Evolutionary conservation across 2,888 invertebrate species (phyloP).

Genomic region (Melikaiella ostensackeni): DNA sequence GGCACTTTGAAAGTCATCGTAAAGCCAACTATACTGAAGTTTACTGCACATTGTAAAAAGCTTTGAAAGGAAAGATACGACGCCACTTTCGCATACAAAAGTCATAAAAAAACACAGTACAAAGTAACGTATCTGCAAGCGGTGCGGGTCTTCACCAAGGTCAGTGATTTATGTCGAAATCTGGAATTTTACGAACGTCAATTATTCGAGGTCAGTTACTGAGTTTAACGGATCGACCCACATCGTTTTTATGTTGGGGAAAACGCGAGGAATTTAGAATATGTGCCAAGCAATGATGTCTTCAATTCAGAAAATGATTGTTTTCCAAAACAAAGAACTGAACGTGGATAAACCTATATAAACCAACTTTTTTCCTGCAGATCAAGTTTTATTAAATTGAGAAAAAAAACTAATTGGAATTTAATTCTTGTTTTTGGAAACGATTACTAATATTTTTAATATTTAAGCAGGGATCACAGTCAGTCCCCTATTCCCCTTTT

Average conservation of each 20-base stretch:
- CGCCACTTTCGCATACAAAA: slow-evolving; percentile 12
- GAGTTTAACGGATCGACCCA: slow-evolving; percentile 13
- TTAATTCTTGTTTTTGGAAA: too few relatives aligned
- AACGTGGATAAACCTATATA: background rate
- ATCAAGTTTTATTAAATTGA: background rate
- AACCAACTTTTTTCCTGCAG: background rate
- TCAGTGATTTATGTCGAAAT: slow-evolving; percentile 34
- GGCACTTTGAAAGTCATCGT: slow-evolving; percentile 20
- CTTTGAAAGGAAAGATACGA: slow-evolving; percentile 11
- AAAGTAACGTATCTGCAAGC: background rate
- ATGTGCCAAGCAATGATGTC: slow-evolving; percentile 10
- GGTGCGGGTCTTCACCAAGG: background rate
- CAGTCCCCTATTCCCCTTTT: too few relatives aligned
- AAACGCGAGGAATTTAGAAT: slow-evolving; percentile 12
- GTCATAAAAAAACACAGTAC: slow-evolving; percentile 20
- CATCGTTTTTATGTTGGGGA: background rate
- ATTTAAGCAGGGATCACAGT: too few relatives aligned
- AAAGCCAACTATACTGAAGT: slow-evolving; percentile 6
- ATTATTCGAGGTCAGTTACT: slow-evolving; percentile 21
- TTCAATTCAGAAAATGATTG: slow-evolving; percentile 6
- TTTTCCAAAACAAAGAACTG: background rate
- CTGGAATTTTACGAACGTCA: slow-evolving; percentile 28
- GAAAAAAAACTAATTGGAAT: background rate
- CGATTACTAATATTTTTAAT: too few relatives aligned
- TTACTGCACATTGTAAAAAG: slow-evolving; percentile 3